A percentile compares a stretch with the other conserved stretches of the same genome.
phyloP scores from a whole-genome alignment of 2,888 invertebrate species.

The Eretmocerus hayati region DNA sequence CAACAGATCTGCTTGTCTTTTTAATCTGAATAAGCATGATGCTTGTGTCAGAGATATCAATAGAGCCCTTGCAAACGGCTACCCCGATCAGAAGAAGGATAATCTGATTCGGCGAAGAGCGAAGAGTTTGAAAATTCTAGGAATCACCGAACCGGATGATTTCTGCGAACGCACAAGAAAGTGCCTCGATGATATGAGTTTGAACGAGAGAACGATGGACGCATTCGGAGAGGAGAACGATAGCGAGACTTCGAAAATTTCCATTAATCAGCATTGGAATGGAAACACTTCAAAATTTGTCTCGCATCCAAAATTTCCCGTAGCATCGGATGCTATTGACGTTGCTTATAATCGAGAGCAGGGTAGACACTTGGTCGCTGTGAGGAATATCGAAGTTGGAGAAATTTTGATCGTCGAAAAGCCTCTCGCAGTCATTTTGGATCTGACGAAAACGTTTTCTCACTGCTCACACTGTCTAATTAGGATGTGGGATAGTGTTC shows the following conservation, averaged over 20 bases:
- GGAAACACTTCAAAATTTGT: slow-evolving; percentile 3
- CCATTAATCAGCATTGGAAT: slow-evolving; percentile 15
- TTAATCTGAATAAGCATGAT: slow-evolving; percentile 56
- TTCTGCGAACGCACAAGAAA: slow-evolving; percentile 26
- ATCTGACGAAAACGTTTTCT: slow-evolving; percentile 50
- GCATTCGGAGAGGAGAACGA: slow-evolving; percentile 20
- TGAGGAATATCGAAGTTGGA: slow-evolving; percentile 61
- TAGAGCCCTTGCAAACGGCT: slow-evolving; percentile 54
- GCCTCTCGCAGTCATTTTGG: slow-evolving; percentile 60
- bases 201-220: slow-evolving; percentile 11
- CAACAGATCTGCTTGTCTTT: slow-evolving; percentile 71
- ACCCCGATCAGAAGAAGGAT: slow-evolving; percentile 55
- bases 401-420: slow-evolving; percentile 72
- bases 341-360: slow-evolving; percentile 52
- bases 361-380: slow-evolving; percentile 67
- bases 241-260: no score
- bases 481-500: slow-evolving; percentile 53
- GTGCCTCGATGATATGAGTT: slow-evolving; percentile 27
- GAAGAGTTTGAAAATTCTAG: slow-evolving; percentile 46
- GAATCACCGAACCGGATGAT: slow-evolving; percentile 22
- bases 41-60: slow-evolving; percentile 66
- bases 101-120: slow-evolving; percentile 58
- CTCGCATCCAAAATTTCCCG: slow-evolving; percentile 50
- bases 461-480: slow-evolving; percentile 66
- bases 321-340: slow-evolving; percentile 59